Evolutionary conservation across 2,113 vertebrate species (phyloP), one percentile per base, ranked within the genome.

Genomic region (Probosciger aterrimus): DNA sequence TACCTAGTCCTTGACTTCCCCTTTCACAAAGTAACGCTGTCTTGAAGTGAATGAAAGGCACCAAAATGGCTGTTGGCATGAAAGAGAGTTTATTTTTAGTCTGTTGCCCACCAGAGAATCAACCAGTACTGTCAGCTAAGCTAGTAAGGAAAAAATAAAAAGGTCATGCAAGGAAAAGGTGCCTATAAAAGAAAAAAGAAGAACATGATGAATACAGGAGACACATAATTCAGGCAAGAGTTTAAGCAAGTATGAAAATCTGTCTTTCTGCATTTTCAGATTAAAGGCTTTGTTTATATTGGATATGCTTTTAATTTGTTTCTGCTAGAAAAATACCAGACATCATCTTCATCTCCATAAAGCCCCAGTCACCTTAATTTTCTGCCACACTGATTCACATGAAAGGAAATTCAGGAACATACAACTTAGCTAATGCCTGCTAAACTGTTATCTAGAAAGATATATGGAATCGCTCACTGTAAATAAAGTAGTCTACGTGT

Each of bases 311-410:
- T 92, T 81, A 83, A 86, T 93, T 90, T 88, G n/a, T 69, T 93
- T 77, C 68, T 86, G 19, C 81, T 92, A 91, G 55, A 88, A 95
- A 97, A 91, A 86, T 83, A 93, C 19, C 53, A 64, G 46, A 46
- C 4, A 3, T 46, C 46, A 70, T 78, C 76, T 88, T 80, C 47
- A 55, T 94, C 68, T 95, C 53, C n/a, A 43, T 71, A 83, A 88
- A 91, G n/a, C 7, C 44, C 20, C 28, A 50, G 76, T 60, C 84
- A 94, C 41, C 50, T 78, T 86, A 88, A 92, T 93, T 91, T 94
- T 93, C 77, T 97, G 68, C 60, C 83, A 92, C 80, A 63, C 7
- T 86, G 60, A 88, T 95, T 95, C 86, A 92, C 46, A 55, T 74
- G 77, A 74, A 91, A 91, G 69, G 64, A 96, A 96, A 93, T 83